Evolutionary conservation across 2,888 invertebrate species (phyloP), one percentile per base, ranked within the genome.

Genomic region (Agriopis leucophaearia): DNA sequence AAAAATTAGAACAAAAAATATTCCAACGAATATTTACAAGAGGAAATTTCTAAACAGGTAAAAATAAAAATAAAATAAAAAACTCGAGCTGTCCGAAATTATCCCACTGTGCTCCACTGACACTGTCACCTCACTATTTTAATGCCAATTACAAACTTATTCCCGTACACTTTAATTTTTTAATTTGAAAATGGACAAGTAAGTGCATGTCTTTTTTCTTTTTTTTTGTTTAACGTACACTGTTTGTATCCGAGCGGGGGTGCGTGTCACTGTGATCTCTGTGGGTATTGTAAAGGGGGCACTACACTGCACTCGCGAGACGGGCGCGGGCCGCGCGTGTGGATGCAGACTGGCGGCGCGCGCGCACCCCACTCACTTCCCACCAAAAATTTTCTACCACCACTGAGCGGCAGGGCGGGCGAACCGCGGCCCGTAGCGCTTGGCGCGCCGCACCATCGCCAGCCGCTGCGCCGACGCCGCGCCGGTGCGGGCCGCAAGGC

Each of bases 301-400:
- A 84, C 83, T 80, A 69, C 86, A 88, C 88, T 85, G 71, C 84
- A 85, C 86, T 82, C 85, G 81, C 83, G 85, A 78, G 76, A 87
- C 92, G 89, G 86, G 88, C 91, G 88, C 87, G 82, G 82, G 86
- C 87, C 88, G 88, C 92, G 90, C 91, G 88, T 80, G 80, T 84
- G 78, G 77, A 78, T 81, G 84, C 85, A 82, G 90, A 92, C 92
- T 92, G 91, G 57, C 83, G 82, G 89, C 92, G 91, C 91, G 82
- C 74, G 90, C 92, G 92, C 93, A 93, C 92, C 93, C 93, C 92
- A 92, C 93, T 92, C 87, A 90, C 91, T 89, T 92, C 91, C 90
- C 89, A 92, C 92, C 92, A 88, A 91, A 90, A 89, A 89, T 88
- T 89, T 90, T 90, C 90, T 91, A 89, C 92, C 92, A 92, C 92